A percentile compares a stretch with the other conserved stretches of the same genome.
Conservation (phyloP, 1,140 invertebrate species). For the Drosophila athabasca region DNA sequence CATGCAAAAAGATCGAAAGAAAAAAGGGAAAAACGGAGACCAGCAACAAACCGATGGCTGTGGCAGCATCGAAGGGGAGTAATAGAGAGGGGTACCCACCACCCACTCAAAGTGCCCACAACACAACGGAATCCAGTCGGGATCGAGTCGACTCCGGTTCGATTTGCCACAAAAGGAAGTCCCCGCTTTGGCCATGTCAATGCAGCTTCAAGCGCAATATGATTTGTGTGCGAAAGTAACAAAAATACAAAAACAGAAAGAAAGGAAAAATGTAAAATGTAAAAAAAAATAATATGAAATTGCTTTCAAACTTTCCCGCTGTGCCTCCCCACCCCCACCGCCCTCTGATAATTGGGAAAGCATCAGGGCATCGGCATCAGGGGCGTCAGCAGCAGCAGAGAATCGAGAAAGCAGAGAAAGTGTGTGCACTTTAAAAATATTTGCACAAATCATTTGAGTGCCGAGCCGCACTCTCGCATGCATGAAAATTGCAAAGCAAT, state of each 20-base stretch:
- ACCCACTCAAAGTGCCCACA: slow-evolving; percentile 46
- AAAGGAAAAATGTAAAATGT: slow-evolving; percentile 23
- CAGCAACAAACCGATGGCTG: slow-evolving; percentile 55
- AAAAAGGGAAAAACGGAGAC: slow-evolving; percentile 15
- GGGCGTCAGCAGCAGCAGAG: slow-evolving; percentile 30
- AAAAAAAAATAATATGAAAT: slow-evolving; percentile 19
- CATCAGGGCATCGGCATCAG: slow-evolving; percentile 43
- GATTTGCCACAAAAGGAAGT: slow-evolving; percentile 41
- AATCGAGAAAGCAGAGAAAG: slow-evolving; percentile 20
- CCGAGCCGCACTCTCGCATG: slow-evolving; percentile 27
- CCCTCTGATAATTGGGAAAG: slow-evolving; percentile 31
- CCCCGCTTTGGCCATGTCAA: slow-evolving; percentile 28
- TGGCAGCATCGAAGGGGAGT: slow-evolving; percentile 6
- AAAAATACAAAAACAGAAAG: slow-evolving; percentile 15
- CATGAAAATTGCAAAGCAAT: slow-evolving; percentile 78
- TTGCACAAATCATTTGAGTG: slow-evolving; percentile 59
- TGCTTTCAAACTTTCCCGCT: too few species aligned
- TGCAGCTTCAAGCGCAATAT: slow-evolving; percentile 31
- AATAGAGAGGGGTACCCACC: slow-evolving; percentile 6
- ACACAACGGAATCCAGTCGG: slow-evolving; percentile 35
- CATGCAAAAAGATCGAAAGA: slow-evolving; percentile 63
- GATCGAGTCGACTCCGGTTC: slow-evolving; percentile 29
- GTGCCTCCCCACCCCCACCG: neutral
- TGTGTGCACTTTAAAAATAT: slow-evolving; percentile 48
- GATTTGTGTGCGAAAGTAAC: slow-evolving; percentile 48